Base-by-base conservation (phyloP, 2,113 vertebrate species). In the Spea bombifrons region DNA sequence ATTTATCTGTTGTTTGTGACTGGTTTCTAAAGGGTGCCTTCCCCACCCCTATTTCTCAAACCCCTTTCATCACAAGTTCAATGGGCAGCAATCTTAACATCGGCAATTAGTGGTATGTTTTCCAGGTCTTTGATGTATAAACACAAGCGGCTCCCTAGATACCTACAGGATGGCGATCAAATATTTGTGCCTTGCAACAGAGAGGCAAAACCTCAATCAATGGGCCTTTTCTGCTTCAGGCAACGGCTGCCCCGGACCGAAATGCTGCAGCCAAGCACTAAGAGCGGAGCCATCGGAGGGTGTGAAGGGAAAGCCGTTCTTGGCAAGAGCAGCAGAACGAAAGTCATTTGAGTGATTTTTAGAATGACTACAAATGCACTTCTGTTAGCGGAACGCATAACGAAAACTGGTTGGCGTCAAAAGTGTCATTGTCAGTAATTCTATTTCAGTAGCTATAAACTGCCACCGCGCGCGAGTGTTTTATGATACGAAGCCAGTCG, bases 121-220 rank as follows among this genome's bases (percentile, higher is more conserved):
- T 50, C 68, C 46, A 64, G 76, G 16, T 46, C 59, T 71, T 48
- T 72, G 48, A 66, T 65, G 59, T 78, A 66, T 78, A 72, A 71
- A 78, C 76, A 78, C 48, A 16, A 48, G 4, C 17, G 65, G 16
- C 61, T 72, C 59, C 57, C 67, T 78, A 49, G 68, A 52, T 78
- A 78, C 68, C 13, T 78, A 65, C 61, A 65, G 66, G 55, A 71
- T 44, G 43, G 43, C 65, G 13, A 71, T 65, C 47, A 72, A 71
- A 78, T 64, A 78, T 65, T 78, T 12, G 50, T 55, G n/a, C 9
- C n/a, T 59, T n/a, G 44, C 10, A 59, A 10, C 66, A 49, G 44
- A 61, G 48, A 49, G 15, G 15, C 16, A 5, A 4, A 12, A 13
- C 44, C n/a, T 66, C 17, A 70, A 48, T 70, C 16, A 77, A 64